Base-by-base conservation (phyloP, 53 echinoderm and acorn worm genomes). In the Apostichopus leukothele region DNA sequence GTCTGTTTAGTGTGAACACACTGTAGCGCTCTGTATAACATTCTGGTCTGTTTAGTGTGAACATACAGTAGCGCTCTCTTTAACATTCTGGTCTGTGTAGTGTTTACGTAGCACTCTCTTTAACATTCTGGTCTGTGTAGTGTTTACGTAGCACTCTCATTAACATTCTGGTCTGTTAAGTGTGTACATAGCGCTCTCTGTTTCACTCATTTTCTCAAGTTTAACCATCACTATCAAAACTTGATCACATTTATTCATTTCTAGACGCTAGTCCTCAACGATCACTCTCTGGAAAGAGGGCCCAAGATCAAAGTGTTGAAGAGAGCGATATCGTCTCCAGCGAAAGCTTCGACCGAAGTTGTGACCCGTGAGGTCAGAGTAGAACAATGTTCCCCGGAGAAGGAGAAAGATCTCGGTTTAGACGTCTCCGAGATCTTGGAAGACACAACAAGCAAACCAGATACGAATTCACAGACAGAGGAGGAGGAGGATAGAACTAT, bases 301-400 rank as follows among this genome's bases (percentile, higher is more conserved):
- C 81, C 54, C 8, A 66, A 9, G 14, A 85, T 85, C 5, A 85
- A 67, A 50, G 50, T 85, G 66, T 60, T 85, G 27, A 85, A 85
- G 61, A 85, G 85, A 67, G 85, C 85, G 16, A 6, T 67, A 59
- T 85, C 85, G 9, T 85, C 85, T 5, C 85, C 85, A 27, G 85
- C 85, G 7, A 63, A 67, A 23, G 60, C 26, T 4, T 67, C 67
- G 0, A n/a, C 7, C 4, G 67, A 26, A 85, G 25, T 67, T 50
- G 12, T 67, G 6, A 11, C 66, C 13, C 66, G 59, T 50, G 85
- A 50, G 4, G 71, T 0, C 71, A 71, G 18, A 19, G 6, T 19
- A 71, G 71, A 71, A 71, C 6, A 19, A 71, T 16, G 6, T 6
- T 1, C 14, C 13, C 71, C 13, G 61, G 85, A 85, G 16, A 85